Conservation (phyloP, 1,140 invertebrate species). For the Diachasma alloeum region DNA sequence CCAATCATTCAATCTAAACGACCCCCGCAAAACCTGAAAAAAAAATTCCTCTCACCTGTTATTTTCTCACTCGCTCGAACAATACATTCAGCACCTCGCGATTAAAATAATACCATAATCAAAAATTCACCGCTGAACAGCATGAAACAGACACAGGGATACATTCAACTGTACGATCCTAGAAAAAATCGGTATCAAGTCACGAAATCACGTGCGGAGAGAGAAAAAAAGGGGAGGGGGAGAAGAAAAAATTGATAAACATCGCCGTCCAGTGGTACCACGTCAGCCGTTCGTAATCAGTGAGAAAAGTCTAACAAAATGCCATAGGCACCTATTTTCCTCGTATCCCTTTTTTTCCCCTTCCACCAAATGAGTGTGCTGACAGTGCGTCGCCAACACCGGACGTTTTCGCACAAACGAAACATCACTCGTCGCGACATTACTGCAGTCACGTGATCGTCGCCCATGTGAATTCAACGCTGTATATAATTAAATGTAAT, state of each 20-base stretch:
- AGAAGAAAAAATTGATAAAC: slow-evolving; percentile 1
- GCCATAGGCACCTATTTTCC: background rate
- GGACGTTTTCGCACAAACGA: background rate
- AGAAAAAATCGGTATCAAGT: background rate
- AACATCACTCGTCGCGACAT: background rate
- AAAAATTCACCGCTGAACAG: background rate
- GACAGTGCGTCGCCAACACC: slow-evolving; percentile 3
- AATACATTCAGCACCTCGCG: background rate
- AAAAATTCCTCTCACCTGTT: no score
- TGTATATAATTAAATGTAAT: slow-evolving; percentile 9
- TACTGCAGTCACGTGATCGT: slow-evolving; percentile 1
- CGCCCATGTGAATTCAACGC: background rate
- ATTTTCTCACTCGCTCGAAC: no score
- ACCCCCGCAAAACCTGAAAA: no score
- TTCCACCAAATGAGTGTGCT: background rate
- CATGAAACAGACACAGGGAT: background rate
- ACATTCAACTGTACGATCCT: background rate
- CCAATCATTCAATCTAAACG: no score
- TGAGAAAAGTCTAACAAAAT: slow-evolving; percentile 8
- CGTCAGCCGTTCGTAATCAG: slow-evolving; percentile 1
- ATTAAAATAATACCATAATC: background rate
- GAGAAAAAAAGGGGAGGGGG: background rate
- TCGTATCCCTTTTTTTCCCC: background rate
- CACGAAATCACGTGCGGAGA: background rate
- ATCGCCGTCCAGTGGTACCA: background rate